Conservation (phyloP, 2,888 invertebrate species). For the Catocala nupta region DNA sequence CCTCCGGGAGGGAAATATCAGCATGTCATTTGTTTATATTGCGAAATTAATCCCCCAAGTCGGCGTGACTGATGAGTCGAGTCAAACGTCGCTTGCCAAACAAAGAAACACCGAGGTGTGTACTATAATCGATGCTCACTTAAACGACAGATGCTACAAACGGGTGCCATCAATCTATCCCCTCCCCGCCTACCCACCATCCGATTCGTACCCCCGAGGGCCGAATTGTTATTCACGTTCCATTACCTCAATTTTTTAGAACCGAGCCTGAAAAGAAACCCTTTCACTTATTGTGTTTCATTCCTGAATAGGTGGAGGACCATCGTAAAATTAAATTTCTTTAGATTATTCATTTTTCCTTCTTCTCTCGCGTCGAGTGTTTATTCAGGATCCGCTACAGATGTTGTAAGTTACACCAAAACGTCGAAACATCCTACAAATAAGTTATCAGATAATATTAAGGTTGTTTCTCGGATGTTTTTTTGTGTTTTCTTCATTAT, state of each 20-base stretch:
- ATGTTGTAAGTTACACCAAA: slow-evolving; percentile 53
- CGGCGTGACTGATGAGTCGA: slow-evolving; percentile 74
- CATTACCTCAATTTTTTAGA: slow-evolving; percentile 87
- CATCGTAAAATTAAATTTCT: slow-evolving; percentile 79
- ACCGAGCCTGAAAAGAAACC: slow-evolving; percentile 82
- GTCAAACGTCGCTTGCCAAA: slow-evolving; percentile 78
- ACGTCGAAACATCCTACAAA: slow-evolving; percentile 40
- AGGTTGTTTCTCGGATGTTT: slow-evolving; percentile 8
- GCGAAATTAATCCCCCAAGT: slow-evolving; percentile 75
- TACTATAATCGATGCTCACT: slow-evolving; percentile 85
- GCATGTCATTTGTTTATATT: slow-evolving; percentile 80
- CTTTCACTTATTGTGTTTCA: slow-evolving; percentile 84
- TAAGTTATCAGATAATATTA: slow-evolving; percentile 19
- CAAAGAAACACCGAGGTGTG: slow-evolving; percentile 83
- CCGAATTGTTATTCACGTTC: slow-evolving; percentile 86
- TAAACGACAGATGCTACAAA: slow-evolving; percentile 87
- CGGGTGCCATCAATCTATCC: slow-evolving; percentile 84
- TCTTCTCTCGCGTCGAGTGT: slow-evolving; percentile 44
- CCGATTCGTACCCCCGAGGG: slow-evolving; percentile 61
- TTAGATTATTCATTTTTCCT: slow-evolving; percentile 71
- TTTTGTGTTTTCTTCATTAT: slow-evolving; percentile 20
- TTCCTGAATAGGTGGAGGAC: slow-evolving; percentile 75
- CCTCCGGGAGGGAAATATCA: slow-evolving; percentile 67
- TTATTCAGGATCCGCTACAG: slow-evolving; percentile 52
- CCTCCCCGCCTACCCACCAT: slow-evolving; percentile 57